Conservation (phyloP, 2,888 invertebrate genomes). For the Ophion costatus region DNA sequence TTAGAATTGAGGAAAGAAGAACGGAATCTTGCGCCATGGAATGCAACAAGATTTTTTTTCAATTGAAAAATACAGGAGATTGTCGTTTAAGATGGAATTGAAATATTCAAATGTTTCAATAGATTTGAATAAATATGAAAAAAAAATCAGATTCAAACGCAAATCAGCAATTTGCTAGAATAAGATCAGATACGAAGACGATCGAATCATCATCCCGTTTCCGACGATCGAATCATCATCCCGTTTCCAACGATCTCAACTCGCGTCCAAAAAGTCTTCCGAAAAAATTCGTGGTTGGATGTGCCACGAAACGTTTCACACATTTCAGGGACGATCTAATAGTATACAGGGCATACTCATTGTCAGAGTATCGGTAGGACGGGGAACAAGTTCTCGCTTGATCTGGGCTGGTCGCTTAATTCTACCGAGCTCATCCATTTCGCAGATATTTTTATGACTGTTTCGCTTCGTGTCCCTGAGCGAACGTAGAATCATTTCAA, state of each 20-base stretch:
- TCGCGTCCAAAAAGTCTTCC: not conserved
- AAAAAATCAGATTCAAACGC: not conserved
- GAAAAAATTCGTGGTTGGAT: not conserved
- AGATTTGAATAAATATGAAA: not conserved
- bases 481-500: constrained; percentile 63
- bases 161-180: not conserved
- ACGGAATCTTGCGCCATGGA: not conserved
- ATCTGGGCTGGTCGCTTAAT: constrained; percentile 46
- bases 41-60: not conserved
- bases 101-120: not conserved
- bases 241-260: not conserved
- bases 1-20: not conserved
- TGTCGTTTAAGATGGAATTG: not conserved
- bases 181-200: not conserved
- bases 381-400: constrained; percentile 26
- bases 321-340: not conserved
- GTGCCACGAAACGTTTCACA: not conserved
- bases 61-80: too few relatives aligned
- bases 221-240: not conserved
- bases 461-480: constrained; percentile 63
- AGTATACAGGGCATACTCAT: constrained; percentile 5
- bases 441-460: constrained; percentile 64
- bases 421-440: constrained; percentile 58
- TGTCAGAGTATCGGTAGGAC: not conserved
- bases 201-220: not conserved